A percentile compares a stretch with the other conserved stretches of the same genome.
Conservation (phyloP, 2,797 vertebrate genomes). For the Knipowitschia caucasica region DNA sequence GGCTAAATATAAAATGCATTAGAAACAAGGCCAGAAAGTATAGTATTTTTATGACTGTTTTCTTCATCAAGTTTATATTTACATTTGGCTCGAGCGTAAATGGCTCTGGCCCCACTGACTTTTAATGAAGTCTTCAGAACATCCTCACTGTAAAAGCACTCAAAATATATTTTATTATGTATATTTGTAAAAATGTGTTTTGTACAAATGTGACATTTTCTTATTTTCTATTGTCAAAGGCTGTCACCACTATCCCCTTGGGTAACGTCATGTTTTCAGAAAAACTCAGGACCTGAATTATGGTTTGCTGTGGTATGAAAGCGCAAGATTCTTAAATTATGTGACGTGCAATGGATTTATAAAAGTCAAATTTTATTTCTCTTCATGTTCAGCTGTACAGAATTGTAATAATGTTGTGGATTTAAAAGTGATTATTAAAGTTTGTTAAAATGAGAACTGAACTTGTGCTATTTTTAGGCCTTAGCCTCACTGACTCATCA, state of each 20-base stretch:
- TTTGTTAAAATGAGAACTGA: constrained; percentile 23
- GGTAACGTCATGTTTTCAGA: constrained; percentile 27
- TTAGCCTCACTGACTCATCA: background rate
- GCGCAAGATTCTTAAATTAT: constrained; percentile 7
- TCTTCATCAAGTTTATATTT: no score
- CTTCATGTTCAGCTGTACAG: constrained; percentile 14
- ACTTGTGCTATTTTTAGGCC: constrained; percentile 16
- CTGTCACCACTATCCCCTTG: constrained; percentile 16
- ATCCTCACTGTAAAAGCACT: constrained; percentile 3
- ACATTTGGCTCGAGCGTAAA: constrained; percentile 34
- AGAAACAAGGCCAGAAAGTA: constrained; percentile 16
- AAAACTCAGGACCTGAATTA: constrained; percentile 42
- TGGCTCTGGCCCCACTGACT: constrained; percentile 2
- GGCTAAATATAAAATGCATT: background rate
- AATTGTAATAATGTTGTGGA: constrained; percentile 38
- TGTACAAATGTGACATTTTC: constrained; percentile 48
- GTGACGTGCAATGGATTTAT: constrained; percentile 23
- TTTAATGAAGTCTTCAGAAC: background rate
- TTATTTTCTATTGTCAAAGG: constrained; percentile 24
- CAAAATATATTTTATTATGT: background rate
- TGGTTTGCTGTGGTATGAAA: constrained; percentile 33
- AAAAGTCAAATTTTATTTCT: constrained; percentile 26
- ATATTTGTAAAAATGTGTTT: constrained; percentile 25
- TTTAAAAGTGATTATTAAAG: constrained; percentile 54
- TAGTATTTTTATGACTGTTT: no score